phyloP scores from a whole-genome alignment of 2,888 invertebrate genomes.

The Sinodicranocentrus sp. region DNA sequence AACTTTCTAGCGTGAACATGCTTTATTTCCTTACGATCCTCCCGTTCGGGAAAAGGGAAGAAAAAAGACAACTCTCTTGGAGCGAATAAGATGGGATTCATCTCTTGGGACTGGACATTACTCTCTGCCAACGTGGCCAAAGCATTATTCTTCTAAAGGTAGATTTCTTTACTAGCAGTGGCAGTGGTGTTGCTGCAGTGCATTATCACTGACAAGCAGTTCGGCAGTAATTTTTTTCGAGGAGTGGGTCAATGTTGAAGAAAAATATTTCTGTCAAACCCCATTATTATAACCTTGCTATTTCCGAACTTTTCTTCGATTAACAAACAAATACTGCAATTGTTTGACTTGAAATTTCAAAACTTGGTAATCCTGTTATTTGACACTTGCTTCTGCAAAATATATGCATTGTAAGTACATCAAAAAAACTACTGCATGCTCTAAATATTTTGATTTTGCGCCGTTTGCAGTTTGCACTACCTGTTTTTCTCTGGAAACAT shows the following conservation, averaged over 20 bases:
- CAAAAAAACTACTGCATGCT: too few relatives aligned
- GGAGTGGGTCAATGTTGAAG: constrained; percentile 39
- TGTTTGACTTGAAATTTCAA: too few relatives aligned
- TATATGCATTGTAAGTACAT: too few relatives aligned
- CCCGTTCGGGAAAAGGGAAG: constrained; percentile 30
- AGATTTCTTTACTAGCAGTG: not conserved
- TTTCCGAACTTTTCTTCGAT: too few relatives aligned
- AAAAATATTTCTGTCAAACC: constrained; percentile 32
- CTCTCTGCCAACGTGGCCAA: constrained; percentile 63
- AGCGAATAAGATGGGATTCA: constrained; percentile 64
- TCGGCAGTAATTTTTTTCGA: not conserved
- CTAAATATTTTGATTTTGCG: too few relatives aligned
- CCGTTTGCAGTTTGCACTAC: not conserved
- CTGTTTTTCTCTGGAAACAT: not conserved
- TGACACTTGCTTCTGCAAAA: too few relatives aligned
- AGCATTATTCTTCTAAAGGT: constrained; percentile 42
- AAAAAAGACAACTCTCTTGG: constrained; percentile 50
- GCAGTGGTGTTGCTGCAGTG: too few relatives aligned
- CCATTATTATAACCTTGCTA: too few relatives aligned
- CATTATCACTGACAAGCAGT: too few relatives aligned
- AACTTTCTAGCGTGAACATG: constrained; percentile 36
- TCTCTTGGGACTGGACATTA: constrained; percentile 68
- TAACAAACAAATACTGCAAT: too few relatives aligned
- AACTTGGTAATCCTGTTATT: too few relatives aligned
- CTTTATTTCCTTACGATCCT: constrained; percentile 43